Conservation (phyloP, 2,888 invertebrate species). For the Abrostola tripartita region DNA sequence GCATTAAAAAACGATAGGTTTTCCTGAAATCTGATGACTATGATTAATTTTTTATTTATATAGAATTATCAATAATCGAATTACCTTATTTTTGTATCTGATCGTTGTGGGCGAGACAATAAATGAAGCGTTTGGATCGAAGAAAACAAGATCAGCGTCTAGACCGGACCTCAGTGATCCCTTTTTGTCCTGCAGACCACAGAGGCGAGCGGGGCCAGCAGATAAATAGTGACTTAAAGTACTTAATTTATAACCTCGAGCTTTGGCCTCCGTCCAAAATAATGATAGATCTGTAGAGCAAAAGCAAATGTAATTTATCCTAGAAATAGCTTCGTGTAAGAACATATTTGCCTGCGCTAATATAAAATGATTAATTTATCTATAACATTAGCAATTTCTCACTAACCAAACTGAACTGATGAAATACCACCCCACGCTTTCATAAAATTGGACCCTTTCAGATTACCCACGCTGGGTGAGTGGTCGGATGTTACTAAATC, state of each 20-base stretch:
- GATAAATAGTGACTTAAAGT: constrained; percentile 88
- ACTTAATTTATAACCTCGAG: constrained; percentile 81
- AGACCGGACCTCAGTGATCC: constrained; percentile 88
- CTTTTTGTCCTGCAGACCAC: constrained; percentile 87
- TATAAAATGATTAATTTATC: not conserved
- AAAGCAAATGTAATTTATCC: not conserved
- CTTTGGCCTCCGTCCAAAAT: constrained; percentile 90
- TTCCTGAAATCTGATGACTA: too few relatives aligned
- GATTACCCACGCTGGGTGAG: constrained; percentile 89
- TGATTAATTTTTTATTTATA: too few relatives aligned
- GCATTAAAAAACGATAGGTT: too few relatives aligned
- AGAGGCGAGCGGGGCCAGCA: constrained; percentile 87
- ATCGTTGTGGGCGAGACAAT: constrained; percentile 86
- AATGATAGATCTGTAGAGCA: constrained; percentile 86
- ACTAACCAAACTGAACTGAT: constrained; percentile 90
- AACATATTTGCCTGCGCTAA: not conserved
- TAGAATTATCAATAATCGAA: too few relatives aligned
- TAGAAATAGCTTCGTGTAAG: not conserved
- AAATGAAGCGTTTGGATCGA: constrained; percentile 89
- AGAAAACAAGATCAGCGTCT: constrained; percentile 91
- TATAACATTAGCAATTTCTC: not conserved
- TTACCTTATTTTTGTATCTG: constrained; percentile 89
- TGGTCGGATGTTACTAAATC: constrained; percentile 90
- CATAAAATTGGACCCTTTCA: constrained; percentile 89
- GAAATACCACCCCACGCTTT: constrained; percentile 91